Conservation (phyloP, 2,113 vertebrate genomes). For the Callithrix jacchus region DNA sequence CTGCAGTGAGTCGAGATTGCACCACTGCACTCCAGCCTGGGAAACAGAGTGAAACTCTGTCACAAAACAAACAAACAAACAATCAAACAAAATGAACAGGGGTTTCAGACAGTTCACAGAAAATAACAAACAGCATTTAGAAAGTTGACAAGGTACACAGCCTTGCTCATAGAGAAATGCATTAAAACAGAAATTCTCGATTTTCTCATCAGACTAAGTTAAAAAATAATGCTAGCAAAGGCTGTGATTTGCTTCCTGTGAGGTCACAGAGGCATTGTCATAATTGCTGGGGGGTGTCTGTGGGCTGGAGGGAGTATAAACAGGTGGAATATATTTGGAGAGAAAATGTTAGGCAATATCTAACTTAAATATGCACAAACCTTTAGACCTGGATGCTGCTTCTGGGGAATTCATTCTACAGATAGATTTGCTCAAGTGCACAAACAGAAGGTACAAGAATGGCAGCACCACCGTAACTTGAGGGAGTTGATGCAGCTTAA, state of each 20-base stretch:
- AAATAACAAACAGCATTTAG: background rate
- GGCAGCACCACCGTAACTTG: background rate
- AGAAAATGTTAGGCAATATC: background rate
- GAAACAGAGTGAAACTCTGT: no score
- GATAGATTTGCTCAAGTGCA: background rate
- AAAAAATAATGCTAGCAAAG: background rate
- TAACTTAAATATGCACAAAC: background rate
- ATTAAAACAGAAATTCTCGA: background rate
- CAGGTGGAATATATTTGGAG: background rate
- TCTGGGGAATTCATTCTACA: background rate
- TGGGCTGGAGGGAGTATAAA: background rate
- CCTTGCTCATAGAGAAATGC: background rate
- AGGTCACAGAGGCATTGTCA: background rate
- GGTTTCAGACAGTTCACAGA: background rate
- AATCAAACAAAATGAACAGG: background rate
- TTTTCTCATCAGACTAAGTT: background rate
- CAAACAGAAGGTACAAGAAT: background rate
- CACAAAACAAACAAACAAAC: no score
- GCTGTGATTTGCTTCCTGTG: background rate
- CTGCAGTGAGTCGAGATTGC: no score
- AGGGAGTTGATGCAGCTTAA: background rate
- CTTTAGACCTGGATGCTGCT: background rate
- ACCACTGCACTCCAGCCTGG: no score
- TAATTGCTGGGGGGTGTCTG: background rate
- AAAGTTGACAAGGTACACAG: background rate